Evolutionary conservation across 2,113 vertebrate genomes (phyloP), one percentile per base, ranked within the genome.

Genomic region (Colaptes auratus): DNA sequence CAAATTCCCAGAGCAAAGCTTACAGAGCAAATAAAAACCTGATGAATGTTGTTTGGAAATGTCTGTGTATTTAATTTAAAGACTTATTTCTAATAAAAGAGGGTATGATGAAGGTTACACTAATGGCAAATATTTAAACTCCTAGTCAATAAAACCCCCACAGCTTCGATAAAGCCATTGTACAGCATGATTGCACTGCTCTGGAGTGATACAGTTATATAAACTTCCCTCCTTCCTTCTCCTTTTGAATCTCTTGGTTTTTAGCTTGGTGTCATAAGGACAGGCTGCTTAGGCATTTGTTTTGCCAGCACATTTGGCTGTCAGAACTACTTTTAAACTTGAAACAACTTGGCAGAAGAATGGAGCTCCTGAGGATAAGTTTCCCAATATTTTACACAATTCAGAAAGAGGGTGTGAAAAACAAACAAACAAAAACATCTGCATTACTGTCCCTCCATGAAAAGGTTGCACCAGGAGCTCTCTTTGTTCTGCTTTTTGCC

Each of bases 41-140:
- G 6, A 52, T 69, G 61, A 78, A 27, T 6, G 6, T 6, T 86
- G 59, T 80, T 92, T 80, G 89, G 72, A 93, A 85, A 56, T 50
- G 56, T 44, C 69, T 60, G 31, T 71, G 31, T 72, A 71, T 80
- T 93, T 85, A 74, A 92, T 61, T 64, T 72, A 92, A 91, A 90
- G 33, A 31, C 46, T 75, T 81, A 35, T 74, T 91, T 90, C 53
- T 61, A 72, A 77, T 75, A 88, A 67, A 77, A 83, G 30, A 5
- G 1, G 33, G 12, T 60, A 50, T 35, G 65, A 71, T 44, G 14
- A 35, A 64, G 39, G 53, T 58, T 83, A 82, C 44, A 25, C 15
- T 77, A 59, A 53, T 52, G 15, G 50, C 39, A 89, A 91, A 90
- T 95, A 90, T 75, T 95, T 92, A 39, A 96, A 74, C 30, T 74